A percentile compares a stretch with the other conserved stretches of the same genome.
Conservation (phyloP, 2,113 vertebrate genomes). For the Rousettus leschenaultii region DNA sequence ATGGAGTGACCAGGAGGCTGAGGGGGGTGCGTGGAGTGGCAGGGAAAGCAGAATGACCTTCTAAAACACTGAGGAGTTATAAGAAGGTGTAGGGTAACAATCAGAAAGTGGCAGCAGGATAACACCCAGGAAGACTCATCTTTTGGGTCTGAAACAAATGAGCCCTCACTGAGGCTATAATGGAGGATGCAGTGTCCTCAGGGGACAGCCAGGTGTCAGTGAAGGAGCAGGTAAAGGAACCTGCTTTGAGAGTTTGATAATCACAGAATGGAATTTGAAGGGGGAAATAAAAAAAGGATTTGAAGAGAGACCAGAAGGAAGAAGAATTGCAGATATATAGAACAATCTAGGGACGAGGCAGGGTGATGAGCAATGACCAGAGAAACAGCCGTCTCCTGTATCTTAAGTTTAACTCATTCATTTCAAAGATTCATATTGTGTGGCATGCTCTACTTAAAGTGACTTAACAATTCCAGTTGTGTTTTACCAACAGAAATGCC, state of each 20-base stretch:
- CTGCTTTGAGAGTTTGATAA: neutral
- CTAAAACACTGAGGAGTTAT: neutral
- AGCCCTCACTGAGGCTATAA: neutral
- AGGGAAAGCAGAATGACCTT: neutral
- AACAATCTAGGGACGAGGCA: neutral
- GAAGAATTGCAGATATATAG: neutral
- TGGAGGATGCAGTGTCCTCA: neutral
- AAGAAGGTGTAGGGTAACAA: neutral
- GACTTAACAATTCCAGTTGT: conserved; percentile 57
- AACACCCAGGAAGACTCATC: neutral
- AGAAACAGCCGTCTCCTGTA: neutral
- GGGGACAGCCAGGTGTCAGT: neutral
- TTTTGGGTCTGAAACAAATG: neutral
- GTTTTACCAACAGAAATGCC: conserved; percentile 93
- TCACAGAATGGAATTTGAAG: neutral
- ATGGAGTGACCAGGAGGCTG: neutral
- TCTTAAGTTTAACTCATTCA: neutral
- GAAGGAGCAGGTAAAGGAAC: neutral
- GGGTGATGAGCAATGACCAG: neutral
- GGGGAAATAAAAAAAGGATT: neutral
- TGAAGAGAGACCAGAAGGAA: neutral
- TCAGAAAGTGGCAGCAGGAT: neutral
- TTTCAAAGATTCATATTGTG: neutral
- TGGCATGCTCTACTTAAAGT: neutral
- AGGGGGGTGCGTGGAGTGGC: rapidly evolving